Percentiles rank a stretch among this genome's conserved stretches.
These are phyloP conservation scores for Syngnathus typhle DNA, from an alignment of 2,113 vertebrate species.

Conservation along the genomic window DNA sequence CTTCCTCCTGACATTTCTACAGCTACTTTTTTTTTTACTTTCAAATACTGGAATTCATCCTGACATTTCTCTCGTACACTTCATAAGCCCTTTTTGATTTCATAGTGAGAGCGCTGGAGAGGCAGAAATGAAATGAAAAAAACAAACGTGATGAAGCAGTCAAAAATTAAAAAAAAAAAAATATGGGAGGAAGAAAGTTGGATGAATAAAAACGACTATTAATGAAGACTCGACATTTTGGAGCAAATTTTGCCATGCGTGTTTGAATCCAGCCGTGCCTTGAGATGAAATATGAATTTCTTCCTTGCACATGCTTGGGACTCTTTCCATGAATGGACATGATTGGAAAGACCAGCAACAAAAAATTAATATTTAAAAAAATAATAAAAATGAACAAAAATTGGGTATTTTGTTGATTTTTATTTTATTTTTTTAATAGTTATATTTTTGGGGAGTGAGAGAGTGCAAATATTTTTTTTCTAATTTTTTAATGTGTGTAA, in stretches of 20 bases:
- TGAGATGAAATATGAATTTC: too few relatives aligned
- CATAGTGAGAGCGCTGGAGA: constrained; percentile 22
- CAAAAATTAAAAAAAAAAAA: constrained; percentile 4
- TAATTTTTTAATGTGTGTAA: too few relatives aligned
- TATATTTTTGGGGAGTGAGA: too few relatives aligned
- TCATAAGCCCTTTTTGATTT: constrained; percentile 29
- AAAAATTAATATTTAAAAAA: too few relatives aligned
- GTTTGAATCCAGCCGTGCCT: background rate
- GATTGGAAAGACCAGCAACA: too few relatives aligned
- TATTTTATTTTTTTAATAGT: too few relatives aligned
- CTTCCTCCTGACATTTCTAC: constrained; percentile 57
- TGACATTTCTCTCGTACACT: constrained; percentile 55
- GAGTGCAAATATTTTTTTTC: too few relatives aligned
- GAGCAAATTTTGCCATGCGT: background rate
- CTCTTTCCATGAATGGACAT: too few relatives aligned
- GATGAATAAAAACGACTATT: constrained; percentile 10
- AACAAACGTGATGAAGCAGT: constrained; percentile 26
- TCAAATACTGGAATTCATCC: constrained; percentile 44
- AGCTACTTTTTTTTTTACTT: constrained; percentile 21
- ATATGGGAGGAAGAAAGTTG: background rate
- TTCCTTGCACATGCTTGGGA: too few relatives aligned
- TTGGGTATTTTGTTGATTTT: too few relatives aligned
- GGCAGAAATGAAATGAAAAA: constrained; percentile 15
- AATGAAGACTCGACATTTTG: background rate
- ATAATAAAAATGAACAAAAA: too few relatives aligned